Conservation (phyloP, 2,797 vertebrate species). For the Hypotaenidia philippensis region DNA sequence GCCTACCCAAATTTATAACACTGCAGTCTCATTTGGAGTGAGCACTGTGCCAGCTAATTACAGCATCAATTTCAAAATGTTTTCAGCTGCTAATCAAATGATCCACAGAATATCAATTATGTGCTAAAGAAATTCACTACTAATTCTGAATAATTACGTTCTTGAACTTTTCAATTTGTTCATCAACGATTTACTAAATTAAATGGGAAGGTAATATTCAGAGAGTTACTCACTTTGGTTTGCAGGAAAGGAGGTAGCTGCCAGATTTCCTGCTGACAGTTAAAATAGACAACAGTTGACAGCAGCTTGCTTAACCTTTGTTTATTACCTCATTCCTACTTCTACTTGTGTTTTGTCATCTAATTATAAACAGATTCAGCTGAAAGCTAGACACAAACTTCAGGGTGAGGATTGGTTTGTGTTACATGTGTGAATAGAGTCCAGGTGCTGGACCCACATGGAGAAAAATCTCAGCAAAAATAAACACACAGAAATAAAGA, state of each 20-base stretch:
- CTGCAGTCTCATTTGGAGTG: not conserved
- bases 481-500: not conserved
- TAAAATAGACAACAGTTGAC: not conserved
- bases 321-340: not conserved
- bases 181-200: not conserved
- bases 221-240: not conserved
- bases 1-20: slow-evolving; percentile 14
- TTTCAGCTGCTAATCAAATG: slow-evolving; percentile 52
- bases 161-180: slow-evolving; percentile 17
- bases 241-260: not conserved
- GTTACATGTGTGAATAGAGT: not conserved
- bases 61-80: slow-evolving; percentile 12
- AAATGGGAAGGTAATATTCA: not conserved
- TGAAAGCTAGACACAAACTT: not conserved
- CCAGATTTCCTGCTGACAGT: not conserved
- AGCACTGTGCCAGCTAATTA: slow-evolving; percentile 26
- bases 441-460: fast-evolving
- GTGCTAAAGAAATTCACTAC: not conserved
- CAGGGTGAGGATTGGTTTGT: not conserved
- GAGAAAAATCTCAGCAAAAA: not conserved
- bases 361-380: not conserved
- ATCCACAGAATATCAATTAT: slow-evolving; percentile 40
- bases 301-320: not conserved
- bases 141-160: slow-evolving; percentile 27
- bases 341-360: not conserved